phyloP scores from a whole-genome alignment of 2,113 vertebrate genomes.

The Oxyura jamaicensis region DNA sequence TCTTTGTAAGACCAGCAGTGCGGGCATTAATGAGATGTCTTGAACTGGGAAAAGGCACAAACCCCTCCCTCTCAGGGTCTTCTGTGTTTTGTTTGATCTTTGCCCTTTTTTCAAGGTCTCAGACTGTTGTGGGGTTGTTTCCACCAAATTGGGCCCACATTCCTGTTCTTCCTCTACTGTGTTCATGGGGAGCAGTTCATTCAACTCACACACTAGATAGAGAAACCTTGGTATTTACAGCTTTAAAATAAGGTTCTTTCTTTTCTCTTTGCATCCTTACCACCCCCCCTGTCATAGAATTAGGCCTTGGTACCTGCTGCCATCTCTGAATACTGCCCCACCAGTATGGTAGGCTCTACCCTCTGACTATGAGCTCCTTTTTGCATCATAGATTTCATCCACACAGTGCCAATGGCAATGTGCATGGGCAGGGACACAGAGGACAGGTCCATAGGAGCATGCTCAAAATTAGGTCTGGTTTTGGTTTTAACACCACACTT shows the following conservation, averaged over 20 bases:
- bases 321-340: background rate
- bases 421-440: fast-evolving
- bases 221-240: background rate
- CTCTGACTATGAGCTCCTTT: background rate
- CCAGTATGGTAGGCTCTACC: background rate
- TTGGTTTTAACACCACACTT: background rate
- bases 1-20: background rate
- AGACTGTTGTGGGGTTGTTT: background rate
- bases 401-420: fast-evolving
- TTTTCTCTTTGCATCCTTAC: background rate
- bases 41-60: background rate
- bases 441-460: fast-evolving
- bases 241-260: background rate
- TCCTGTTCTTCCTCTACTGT: background rate
- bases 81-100: background rate
- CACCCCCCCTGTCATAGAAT: background rate
- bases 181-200: background rate
- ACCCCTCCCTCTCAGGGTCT: background rate
- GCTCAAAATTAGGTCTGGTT: background rate
- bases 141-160: background rate
- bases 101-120: background rate
- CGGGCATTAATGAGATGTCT: background rate
- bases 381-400: fast-evolving
- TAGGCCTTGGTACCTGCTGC: background rate
- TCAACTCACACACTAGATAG: background rate